Percentiles rank a stretch among this genome's conserved stretches.
Evolutionary conservation across 2,113 vertebrate species (phyloP).

Genomic region (Psophia crepitans): DNA sequence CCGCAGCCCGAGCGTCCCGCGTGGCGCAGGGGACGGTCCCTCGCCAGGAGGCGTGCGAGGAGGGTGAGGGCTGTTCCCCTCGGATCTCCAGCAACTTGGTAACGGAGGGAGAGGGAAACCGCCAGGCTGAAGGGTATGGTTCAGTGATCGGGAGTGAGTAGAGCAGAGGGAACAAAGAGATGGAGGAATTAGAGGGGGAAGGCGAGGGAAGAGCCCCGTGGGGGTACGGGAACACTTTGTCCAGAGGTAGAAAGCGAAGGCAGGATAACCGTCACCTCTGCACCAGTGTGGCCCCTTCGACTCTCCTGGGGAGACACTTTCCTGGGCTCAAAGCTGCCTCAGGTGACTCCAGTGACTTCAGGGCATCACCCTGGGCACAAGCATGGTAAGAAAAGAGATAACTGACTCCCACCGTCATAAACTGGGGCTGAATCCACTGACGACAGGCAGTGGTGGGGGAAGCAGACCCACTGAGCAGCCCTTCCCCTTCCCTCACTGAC

Average conservation of each 20-base stretch:
- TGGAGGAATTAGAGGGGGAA: neutral
- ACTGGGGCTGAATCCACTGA: too few species aligned
- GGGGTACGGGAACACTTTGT: neutral
- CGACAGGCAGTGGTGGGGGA: accelerated
- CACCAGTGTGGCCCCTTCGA: neutral
- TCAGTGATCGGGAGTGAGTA: neutral
- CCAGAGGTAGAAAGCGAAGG: neutral
- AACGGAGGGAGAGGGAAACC: neutral
- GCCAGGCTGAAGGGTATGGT: neutral
- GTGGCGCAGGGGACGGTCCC: neutral
- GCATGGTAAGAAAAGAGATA: neutral
- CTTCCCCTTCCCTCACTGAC: neutral
- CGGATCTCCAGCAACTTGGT: neutral
- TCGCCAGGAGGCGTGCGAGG: neutral
- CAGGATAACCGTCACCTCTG: neutral
- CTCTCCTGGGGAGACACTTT: neutral
- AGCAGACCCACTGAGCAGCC: accelerated
- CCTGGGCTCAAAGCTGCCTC: neutral
- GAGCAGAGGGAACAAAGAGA: neutral
- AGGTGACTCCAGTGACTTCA: neutral
- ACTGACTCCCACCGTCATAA: neutral
- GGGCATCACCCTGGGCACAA: neutral
- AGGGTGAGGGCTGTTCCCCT: neutral
- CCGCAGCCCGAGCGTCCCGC: neutral
- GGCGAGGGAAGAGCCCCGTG: accelerated